Evolutionary conservation across 2,113 vertebrate genomes (phyloP), one percentile per base, ranked within the genome.

Genomic region (Myocastor coypus): DNA sequence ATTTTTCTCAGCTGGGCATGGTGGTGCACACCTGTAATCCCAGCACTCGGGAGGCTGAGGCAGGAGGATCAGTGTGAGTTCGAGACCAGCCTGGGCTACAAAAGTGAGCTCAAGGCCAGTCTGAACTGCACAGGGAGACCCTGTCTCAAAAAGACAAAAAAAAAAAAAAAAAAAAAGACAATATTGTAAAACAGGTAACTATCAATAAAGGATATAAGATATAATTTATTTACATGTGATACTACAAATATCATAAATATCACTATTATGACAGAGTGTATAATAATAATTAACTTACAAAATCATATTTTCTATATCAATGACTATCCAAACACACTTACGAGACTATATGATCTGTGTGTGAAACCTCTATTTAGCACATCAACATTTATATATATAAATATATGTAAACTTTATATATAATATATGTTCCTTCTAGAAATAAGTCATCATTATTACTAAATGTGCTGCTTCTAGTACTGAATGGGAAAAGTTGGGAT

Each of bases 381-480:
- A 66, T 64, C 32, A 85, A 32, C 80, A 73, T 59, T 64, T 59
- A 14, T 68, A 66, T 64, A 12, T n/a, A 16, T 64, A 11, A 73
- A 66, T 64, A 12, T n/a, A 11, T 75, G 42, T 82, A n/a, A n/a
- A n/a, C n/a, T n/a, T n/a, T n/a, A n/a, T n/a, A n/a, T n/a, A n/a
- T n/a, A n/a, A n/a, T n/a, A n/a, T n/a, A n/a, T n/a, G n/a, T n/a
- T n/a, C n/a, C 61, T 40, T 61, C 28, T 34, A 71, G 77, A 91
- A 95, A 91, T 90, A 87, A 26, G 3, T 96, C 28, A 87, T 81
- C 46, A 81, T 63, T 75, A 68, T 68, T 13, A 66, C 64, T 92
- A 90, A 92, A 69, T 13, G 10, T 84, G 0, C 82, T 42, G 0
- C 37, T 63, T 91, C 40, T 40, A 80, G 2, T 61, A 66, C 34